These are phyloP conservation scores for Platygyra sinensis DNA, from an alignment of 64 coral and sea anemone genomes.

Conservation along the genomic window DNA sequence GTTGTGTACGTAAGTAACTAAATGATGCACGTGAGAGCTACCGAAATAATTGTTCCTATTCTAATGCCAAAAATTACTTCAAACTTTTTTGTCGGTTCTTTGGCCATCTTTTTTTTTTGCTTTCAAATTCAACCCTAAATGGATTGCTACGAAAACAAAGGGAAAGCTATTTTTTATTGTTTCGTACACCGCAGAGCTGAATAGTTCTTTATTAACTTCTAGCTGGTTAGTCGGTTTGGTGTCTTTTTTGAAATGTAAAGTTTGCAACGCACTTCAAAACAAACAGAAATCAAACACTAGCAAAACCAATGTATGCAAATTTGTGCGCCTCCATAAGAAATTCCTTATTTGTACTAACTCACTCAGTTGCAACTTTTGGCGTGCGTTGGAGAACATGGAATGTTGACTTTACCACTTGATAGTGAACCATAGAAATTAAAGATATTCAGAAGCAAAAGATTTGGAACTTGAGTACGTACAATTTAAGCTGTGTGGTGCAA, in stretches of 20 bases:
- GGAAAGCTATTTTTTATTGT: no score
- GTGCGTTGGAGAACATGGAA: not conserved
- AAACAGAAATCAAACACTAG: not conserved
- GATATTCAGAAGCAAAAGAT: not conserved
- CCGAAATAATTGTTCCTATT: not conserved
- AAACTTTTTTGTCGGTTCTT: not conserved
- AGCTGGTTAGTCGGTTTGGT: not conserved
- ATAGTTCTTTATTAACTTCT: not conserved
- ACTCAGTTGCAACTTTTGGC: not conserved
- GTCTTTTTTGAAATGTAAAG: not conserved
- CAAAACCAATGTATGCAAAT: not conserved
- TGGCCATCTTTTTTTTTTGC: not conserved
- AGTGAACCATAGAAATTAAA: no score
- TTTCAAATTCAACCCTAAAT: not conserved
- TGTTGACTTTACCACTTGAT: not conserved
- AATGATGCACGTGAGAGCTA: no score
- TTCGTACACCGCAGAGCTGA: not conserved
- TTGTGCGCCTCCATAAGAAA: not conserved
- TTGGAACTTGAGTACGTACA: not conserved
- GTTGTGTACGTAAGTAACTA: no score
- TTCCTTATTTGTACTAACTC: not conserved
- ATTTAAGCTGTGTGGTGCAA: not conserved
- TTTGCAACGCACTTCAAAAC: not conserved
- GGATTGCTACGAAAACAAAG: not conserved
- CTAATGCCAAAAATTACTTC: not conserved